These are phyloP conservation scores for Sinocyclocheilus rhinocerous DNA, from an alignment of 2,113 vertebrate species.

Conservation along the genomic window DNA sequence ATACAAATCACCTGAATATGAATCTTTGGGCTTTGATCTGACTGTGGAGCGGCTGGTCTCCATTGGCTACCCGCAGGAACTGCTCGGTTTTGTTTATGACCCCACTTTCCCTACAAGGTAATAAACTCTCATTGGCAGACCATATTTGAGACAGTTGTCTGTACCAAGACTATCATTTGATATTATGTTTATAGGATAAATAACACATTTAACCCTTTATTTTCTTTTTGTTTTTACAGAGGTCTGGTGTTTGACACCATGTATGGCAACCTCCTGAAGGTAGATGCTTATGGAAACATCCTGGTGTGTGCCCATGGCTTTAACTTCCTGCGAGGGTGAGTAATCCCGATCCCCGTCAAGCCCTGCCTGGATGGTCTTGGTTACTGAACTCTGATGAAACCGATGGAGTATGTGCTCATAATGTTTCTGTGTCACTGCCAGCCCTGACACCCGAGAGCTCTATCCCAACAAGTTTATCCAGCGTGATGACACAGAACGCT, in stretches of 20 bases:
- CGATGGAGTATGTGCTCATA: background rate
- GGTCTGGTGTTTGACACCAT: slow-evolving; percentile 97
- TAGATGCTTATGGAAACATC: slow-evolving; percentile 97
- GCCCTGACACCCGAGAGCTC: slow-evolving; percentile 95
- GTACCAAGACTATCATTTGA: background rate
- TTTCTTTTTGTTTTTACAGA: slow-evolving; percentile 69
- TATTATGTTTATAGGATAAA: background rate
- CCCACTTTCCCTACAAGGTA: slow-evolving; percentile 97
- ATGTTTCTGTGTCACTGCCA: slow-evolving; percentile 61
- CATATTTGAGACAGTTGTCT: background rate
- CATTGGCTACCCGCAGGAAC: slow-evolving; percentile 97
- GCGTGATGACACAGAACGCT: slow-evolving; percentile 97
- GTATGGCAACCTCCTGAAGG: slow-evolving; percentile 96
- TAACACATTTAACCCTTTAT: background rate
- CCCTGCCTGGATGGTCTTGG: background rate
- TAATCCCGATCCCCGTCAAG: background rate
- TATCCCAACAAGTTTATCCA: slow-evolving; percentile 99
- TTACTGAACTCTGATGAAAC: background rate
- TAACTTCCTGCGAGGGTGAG: slow-evolving; percentile 96
- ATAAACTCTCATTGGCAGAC: slow-evolving; percentile 49
- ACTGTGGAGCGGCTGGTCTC: slow-evolving; percentile 96
- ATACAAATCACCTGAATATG: slow-evolving; percentile 98
- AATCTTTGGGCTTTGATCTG: slow-evolving; percentile 96
- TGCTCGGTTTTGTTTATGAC: slow-evolving; percentile 96
- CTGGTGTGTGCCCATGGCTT: slow-evolving; percentile 97